Evolutionary conservation across 2,888 invertebrate species (phyloP).

Genomic region (Campoplex capitator): DNA sequence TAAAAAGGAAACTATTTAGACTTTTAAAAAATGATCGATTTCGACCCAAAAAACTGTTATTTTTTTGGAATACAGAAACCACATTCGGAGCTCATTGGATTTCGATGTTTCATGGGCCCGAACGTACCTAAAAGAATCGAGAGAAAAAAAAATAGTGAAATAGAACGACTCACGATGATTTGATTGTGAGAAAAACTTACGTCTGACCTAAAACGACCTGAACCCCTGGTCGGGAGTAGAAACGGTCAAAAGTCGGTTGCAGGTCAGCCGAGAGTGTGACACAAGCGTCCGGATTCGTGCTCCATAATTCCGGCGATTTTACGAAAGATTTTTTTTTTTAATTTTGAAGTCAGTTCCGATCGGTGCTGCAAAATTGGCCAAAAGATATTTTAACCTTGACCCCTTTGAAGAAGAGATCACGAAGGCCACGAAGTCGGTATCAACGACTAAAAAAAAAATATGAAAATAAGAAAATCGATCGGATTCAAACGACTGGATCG

Average conservation of each 20-base stretch:
- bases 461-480: not conserved
- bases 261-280: not conserved
- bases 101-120: not conserved
- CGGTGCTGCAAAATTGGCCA: not conserved
- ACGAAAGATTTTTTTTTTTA: no score
- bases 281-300: not conserved
- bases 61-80: not conserved
- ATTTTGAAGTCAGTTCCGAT: not conserved
- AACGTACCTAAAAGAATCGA: not conserved
- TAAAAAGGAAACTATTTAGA: not conserved
- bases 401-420: conserved; percentile 64
- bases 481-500: not conserved
- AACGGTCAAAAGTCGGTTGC: not conserved
- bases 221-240: conserved; percentile 34
- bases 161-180: not conserved
- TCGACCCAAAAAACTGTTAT: not conserved
- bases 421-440: not conserved
- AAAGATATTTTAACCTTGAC: conserved; percentile 81
- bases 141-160: not conserved
- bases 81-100: not conserved
- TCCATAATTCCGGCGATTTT: not conserved
- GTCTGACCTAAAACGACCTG: conserved; percentile 40
- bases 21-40: not conserved
- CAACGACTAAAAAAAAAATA: conserved; percentile 33
- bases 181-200: not conserved